phyloP scores from a whole-genome alignment of 1,140 invertebrate genomes.

The Bombus huntii region DNA sequence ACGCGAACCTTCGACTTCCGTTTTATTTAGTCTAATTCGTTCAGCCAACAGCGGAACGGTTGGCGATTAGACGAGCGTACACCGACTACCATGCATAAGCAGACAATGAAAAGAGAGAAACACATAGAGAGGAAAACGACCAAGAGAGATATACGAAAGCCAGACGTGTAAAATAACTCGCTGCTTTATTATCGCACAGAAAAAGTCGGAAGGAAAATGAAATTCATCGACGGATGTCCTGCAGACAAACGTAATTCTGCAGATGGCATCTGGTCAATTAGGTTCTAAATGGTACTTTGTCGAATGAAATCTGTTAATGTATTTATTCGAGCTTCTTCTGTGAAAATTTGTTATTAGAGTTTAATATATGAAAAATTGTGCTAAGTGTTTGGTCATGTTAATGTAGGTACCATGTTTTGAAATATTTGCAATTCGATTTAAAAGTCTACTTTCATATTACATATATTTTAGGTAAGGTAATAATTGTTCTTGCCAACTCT shows the following conservation, averaged over 20 bases:
- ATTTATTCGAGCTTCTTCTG: not conserved
- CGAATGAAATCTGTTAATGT: not conserved
- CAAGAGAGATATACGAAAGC: not conserved
- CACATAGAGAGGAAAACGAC: not conserved
- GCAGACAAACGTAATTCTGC: too few species aligned
- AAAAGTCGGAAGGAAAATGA: not conserved
- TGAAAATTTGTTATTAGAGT: not conserved
- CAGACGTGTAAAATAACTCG: slow-evolving; percentile 12
- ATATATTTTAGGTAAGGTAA: not conserved
- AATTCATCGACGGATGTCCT: not conserved
- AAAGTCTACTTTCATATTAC: not conserved
- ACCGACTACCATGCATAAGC: not conserved
- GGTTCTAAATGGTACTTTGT: not conserved
- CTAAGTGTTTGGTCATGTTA: too few species aligned
- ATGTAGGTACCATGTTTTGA: not conserved
- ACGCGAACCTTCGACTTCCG: not conserved
- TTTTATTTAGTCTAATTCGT: not conserved
- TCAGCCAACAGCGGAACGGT: not conserved
- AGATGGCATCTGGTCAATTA: not conserved
- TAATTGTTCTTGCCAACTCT: too few species aligned
- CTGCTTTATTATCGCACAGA: not conserved
- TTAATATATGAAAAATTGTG: not conserved
- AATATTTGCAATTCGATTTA: not conserved
- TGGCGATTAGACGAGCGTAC: not conserved
- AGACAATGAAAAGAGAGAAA: not conserved